Conservation (phyloP, 2,888 invertebrate genomes). For the Tiliacea aurago region DNA sequence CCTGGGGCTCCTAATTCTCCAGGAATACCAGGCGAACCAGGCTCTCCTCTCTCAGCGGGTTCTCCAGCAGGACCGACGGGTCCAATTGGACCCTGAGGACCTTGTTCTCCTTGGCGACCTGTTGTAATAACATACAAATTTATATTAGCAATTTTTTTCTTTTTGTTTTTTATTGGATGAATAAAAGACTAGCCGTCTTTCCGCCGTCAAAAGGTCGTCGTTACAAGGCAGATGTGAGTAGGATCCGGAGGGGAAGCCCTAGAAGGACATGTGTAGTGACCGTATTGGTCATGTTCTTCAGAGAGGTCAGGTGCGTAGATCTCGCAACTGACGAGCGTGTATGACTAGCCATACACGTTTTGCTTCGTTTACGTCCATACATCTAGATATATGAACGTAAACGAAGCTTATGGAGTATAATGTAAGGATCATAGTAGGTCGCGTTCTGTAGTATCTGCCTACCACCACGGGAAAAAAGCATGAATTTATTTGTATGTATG, state of each 20-base stretch:
- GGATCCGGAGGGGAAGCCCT: background rate
- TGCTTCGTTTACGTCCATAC: no score
- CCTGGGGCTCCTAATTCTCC: slow-evolving; percentile 94
- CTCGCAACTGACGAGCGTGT: background rate
- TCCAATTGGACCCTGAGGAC: slow-evolving; percentile 94
- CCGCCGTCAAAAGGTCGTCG: background rate
- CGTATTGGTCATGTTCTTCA: background rate
- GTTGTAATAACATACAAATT: slow-evolving; percentile 9
- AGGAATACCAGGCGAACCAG: slow-evolving; percentile 93
- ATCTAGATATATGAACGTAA: no score
- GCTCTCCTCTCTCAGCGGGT: slow-evolving; percentile 94
- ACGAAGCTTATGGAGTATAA: background rate
- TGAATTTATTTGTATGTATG: background rate
- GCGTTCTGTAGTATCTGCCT: background rate
- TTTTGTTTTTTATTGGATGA: background rate
- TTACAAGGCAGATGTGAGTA: background rate
- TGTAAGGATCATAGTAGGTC: background rate
- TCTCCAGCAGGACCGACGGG: slow-evolving; percentile 95
- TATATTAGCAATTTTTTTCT: no score
- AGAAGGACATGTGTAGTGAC: background rate
- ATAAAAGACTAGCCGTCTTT: background rate
- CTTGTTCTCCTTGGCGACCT: slow-evolving; percentile 94
- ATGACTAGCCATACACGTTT: background rate
- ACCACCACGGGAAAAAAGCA: no score
- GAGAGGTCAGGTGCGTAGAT: background rate